Evolutionary conservation across 2,888 invertebrate genomes (phyloP).

Genomic region (Neoascia interrupta): DNA sequence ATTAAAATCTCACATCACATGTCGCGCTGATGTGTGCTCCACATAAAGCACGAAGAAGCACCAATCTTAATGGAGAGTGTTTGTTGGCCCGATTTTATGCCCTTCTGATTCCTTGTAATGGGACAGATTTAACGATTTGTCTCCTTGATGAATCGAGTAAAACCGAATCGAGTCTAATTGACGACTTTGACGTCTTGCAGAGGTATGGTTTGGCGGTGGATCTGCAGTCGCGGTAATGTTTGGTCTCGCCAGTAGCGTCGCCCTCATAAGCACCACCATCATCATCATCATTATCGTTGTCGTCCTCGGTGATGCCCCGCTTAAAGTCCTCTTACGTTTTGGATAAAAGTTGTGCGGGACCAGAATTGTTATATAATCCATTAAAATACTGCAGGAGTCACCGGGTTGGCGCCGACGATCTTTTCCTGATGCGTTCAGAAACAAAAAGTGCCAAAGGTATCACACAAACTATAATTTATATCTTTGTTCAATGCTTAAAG

Average conservation of each 20-base stretch:
- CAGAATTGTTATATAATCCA: slow-evolving; percentile 72
- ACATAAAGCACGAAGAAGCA: slow-evolving; percentile 26
- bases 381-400: slow-evolving; percentile 71
- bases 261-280: slow-evolving; percentile 16
- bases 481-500: slow-evolving; percentile 72
- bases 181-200: slow-evolving; percentile 22
- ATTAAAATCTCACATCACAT: slow-evolving; percentile 42
- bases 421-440: slow-evolving; percentile 70
- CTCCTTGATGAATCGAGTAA: slow-evolving; percentile 17
- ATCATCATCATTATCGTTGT: slow-evolving; percentile 26
- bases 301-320: slow-evolving; percentile 3
- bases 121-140: slow-evolving; percentile 4
- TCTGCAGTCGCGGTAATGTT: neutral
- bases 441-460: slow-evolving; percentile 73
- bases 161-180: slow-evolving; percentile 31
- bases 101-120: slow-evolving; percentile 12
- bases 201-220: no score
- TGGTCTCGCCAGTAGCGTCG: neutral
- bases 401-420: slow-evolving; percentile 71
- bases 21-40: slow-evolving; percentile 1
- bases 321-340: slow-evolving; percentile 45
- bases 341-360: slow-evolving; percentile 70
- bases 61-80: slow-evolving; percentile 24
- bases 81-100: slow-evolving; percentile 23
- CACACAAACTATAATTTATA: slow-evolving; percentile 73